These are phyloP conservation scores for Mythimna pallens DNA, from an alignment of 2,888 invertebrate genomes.

Conservation along the genomic window DNA sequence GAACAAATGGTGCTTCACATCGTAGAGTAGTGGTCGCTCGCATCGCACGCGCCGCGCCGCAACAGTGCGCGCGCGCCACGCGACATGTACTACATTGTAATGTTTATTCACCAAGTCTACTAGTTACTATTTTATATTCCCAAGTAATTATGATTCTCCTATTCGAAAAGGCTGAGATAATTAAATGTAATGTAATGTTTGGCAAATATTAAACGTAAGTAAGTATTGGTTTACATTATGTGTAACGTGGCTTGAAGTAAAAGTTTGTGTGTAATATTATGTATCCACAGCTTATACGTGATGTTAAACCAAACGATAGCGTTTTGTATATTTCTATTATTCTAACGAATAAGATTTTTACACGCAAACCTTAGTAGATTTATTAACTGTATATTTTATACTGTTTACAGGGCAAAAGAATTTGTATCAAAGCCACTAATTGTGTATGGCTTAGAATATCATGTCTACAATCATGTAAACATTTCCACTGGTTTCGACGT, in stretches of 20 bases:
- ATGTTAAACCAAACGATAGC: constrained; percentile 84
- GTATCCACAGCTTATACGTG: constrained; percentile 75
- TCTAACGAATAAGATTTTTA: constrained; percentile 84
- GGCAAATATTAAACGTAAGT: constrained; percentile 82
- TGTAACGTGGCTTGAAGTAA: constrained; percentile 60
- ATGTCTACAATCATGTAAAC: constrained; percentile 45
- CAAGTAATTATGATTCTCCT: constrained; percentile 88
- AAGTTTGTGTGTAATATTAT: constrained; percentile 62
- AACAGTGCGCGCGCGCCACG: constrained; percentile 58
- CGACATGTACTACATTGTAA: constrained; percentile 74
- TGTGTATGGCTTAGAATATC: constrained; percentile 38
- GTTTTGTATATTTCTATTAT: constrained; percentile 89
- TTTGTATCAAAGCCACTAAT: constrained; percentile 60
- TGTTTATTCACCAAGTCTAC: constrained; percentile 86
- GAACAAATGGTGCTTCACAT: constrained; percentile 91
- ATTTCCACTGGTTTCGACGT: constrained; percentile 61
- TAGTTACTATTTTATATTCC: constrained; percentile 89
- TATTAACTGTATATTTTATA: constrained; percentile 86
- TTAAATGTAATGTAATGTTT: constrained; percentile 85
- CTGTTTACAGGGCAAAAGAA: constrained; percentile 73
- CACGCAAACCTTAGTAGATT: constrained; percentile 82
- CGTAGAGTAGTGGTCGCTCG: constrained; percentile 82
- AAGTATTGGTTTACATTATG: constrained; percentile 76
- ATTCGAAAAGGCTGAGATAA: constrained; percentile 90
- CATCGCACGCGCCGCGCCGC: constrained; percentile 57